Percentiles rank a stretch among this genome's conserved stretches.
These are phyloP conservation scores for Ceratina australensis DNA, from an alignment of 1,140 invertebrate genomes.

Conservation along the genomic window DNA sequence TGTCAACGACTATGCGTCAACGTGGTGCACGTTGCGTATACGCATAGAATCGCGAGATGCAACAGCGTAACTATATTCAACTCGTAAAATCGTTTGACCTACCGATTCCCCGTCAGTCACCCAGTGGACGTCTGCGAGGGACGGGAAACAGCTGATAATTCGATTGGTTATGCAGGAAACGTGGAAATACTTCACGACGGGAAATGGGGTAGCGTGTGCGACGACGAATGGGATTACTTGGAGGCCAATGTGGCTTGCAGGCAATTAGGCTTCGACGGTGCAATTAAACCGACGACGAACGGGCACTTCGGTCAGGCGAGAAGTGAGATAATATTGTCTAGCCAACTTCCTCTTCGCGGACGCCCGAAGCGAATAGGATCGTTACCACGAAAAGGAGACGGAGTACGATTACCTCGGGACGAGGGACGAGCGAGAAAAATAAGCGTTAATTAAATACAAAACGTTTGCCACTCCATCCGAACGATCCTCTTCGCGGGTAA, in stretches of 20 bases:
- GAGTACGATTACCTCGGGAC: background rate
- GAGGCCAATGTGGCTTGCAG: slow-evolving; percentile 92
- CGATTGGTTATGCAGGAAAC: slow-evolving; percentile 83
- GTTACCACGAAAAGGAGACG: background rate
- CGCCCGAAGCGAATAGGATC: slow-evolving; percentile 4
- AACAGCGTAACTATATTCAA: slow-evolving; percentile 10
- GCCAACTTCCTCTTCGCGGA: background rate
- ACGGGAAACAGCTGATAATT: slow-evolving; percentile 43
- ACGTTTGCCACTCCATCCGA: background rate
- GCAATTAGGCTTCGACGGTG: slow-evolving; percentile 85
- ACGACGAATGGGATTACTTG: slow-evolving; percentile 93
- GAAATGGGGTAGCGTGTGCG: slow-evolving; percentile 94
- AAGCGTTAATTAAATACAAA: background rate
- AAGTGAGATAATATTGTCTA: slow-evolving; percentile 80
- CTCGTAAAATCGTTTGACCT: background rate
- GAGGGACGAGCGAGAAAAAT: background rate
- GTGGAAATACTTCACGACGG: slow-evolving; percentile 92
- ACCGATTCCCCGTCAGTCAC: slow-evolving; percentile 5
- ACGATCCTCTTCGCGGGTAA: background rate
- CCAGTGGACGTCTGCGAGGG: background rate
- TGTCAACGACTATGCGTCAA: slow-evolving; percentile 58
- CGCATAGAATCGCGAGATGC: slow-evolving; percentile 18
- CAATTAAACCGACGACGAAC: slow-evolving; percentile 84
- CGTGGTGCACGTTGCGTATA: slow-evolving; percentile 41
- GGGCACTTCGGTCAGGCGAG: slow-evolving; percentile 87